Evolutionary conservation across 2,113 vertebrate genomes (phyloP), one percentile per base, ranked within the genome.

Genomic region (Formicarius rufipectus): DNA sequence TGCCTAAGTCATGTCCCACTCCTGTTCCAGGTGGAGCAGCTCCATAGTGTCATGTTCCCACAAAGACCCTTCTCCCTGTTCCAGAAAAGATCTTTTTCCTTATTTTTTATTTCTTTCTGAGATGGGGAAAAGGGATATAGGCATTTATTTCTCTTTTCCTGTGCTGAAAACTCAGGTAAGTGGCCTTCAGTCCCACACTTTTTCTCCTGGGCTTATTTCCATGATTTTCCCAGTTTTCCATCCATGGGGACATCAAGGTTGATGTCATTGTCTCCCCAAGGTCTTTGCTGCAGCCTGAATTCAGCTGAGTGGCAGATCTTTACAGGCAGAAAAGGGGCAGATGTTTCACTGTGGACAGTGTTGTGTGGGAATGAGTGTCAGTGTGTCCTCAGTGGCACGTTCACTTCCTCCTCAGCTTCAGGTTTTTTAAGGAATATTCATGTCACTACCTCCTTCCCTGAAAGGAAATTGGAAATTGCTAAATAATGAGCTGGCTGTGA

Each of bases 91-190:
- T 24, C 18, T 2, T 24, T 56, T 90, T 56, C 17, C 19, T 8
- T 6, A 1, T 24, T 50, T 31, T 76, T 14, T 17, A 16, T 33
- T 24, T 9, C 3, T 23, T 64, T 14, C 39, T 93, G 72, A 42
- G 15, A 14, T 40, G 85, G 4, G 6, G 64, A 12, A 56, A 63
- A 78, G 78, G 53, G 44, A 15, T 76, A 45, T 17, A 31, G 14
- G 2, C 14, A 33, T 87, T 95, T 85, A 9, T 85, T 79, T 90
- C 59, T 91, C 63, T 39, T 81, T 84, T 64, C 28, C 63, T 81
- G 7, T 44, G 52, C 52, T 73, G 72, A 90, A 91, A 39, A 58
- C 45, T 9, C 25, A 18, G 95, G 95, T 96, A 96, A 96, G 91
- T 97, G 90, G 18, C 45, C 18, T 63, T 82, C 64, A 58, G 53